Base-by-base conservation (phyloP, 2,888 invertebrate species). In the Vannuccia rotundouncinata region DNA sequence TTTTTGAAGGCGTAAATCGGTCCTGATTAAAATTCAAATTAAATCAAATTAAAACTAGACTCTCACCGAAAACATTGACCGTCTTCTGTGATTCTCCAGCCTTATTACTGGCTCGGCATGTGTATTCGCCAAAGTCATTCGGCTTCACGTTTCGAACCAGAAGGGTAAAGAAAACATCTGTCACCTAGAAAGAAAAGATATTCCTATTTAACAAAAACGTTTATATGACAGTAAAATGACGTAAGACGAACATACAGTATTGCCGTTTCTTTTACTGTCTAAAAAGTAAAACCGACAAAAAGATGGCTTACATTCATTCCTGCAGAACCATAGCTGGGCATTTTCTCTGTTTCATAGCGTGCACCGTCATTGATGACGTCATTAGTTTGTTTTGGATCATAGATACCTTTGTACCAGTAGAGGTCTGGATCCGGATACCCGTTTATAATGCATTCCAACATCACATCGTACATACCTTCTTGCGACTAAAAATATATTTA, bases 361-460 rank as follows among this genome's bases (percentile, higher is more conserved):
- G 27, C 78, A 22, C 31, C 77, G 77, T 79, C 76, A 5, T 29
- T 28, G 1, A 79, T 27, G 17, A 31, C 31, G 1, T 17, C 1
- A 31, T 79, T 79, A 28, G 77, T 78, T 1, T 77, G 79, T 5
- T 13, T 29, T 28, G 79, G 79, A 79, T 79, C 79, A 79, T 79
- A 79, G 17, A 79, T 30, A 10, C 76, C 79, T 27, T 79, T 79
- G 45, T 79, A 78, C 79, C 79, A 79, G 29, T 80, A 79, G 1
- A 79, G 31, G 29, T 79, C 79, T 29, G 79, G 79, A 79, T 79
- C 79, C 2, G 79, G 79, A 79, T 79, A 79, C 10, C 77, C 79
- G 45, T 79, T 79, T 5, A 79, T 74, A 22, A 79, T 79, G 30
- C 79, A 79, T 28, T 79, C 79, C 31, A 79, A 22, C 29, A 66